Percentiles rank a stretch among this genome's conserved stretches.
phyloP scores from a whole-genome alignment of 2,888 invertebrate genomes.

The Morpho deidamia region DNA sequence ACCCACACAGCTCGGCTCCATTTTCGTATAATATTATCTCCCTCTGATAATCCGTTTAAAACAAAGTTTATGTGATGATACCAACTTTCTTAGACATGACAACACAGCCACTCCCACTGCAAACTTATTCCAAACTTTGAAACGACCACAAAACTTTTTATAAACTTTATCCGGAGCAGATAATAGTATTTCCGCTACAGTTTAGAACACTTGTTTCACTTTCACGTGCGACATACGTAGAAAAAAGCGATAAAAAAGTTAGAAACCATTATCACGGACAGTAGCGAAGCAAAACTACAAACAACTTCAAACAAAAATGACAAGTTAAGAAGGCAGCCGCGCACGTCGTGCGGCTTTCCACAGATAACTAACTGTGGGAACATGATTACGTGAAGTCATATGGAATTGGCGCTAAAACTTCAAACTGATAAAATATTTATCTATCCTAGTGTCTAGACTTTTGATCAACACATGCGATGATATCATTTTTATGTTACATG shows the following conservation, averaged over 20 bases:
- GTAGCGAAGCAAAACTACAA: conserved; percentile 37
- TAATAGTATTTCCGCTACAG: conserved; percentile 18
- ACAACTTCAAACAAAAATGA: conserved; percentile 25
- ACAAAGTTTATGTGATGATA: conserved; percentile 47
- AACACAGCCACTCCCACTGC: conserved; percentile 54
- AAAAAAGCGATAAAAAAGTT: conserved; percentile 33
- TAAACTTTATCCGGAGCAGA: conserved; percentile 15
- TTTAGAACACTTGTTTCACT: conserved; percentile 31
- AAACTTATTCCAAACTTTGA: conserved; percentile 41
- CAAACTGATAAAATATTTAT: background rate
- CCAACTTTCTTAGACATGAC: conserved; percentile 63
- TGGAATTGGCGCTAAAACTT: conserved; percentile 5
- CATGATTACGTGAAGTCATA: background rate
- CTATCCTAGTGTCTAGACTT: background rate
- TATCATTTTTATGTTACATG: too few species aligned
- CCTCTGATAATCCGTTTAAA: conserved; percentile 33
- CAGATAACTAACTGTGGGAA: conserved; percentile 18
- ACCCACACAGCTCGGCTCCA: conserved; percentile 65
- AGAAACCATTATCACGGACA: conserved; percentile 39
- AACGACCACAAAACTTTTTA: conserved; percentile 23
- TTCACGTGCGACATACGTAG: conserved; percentile 27
- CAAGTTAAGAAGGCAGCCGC: conserved; percentile 14
- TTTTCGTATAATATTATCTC: conserved; percentile 36
- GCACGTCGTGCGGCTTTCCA: conserved; percentile 20
- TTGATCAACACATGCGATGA: background rate